Base-by-base conservation (phyloP, 2,797 vertebrate species). In the Sebastes aleutianus region DNA sequence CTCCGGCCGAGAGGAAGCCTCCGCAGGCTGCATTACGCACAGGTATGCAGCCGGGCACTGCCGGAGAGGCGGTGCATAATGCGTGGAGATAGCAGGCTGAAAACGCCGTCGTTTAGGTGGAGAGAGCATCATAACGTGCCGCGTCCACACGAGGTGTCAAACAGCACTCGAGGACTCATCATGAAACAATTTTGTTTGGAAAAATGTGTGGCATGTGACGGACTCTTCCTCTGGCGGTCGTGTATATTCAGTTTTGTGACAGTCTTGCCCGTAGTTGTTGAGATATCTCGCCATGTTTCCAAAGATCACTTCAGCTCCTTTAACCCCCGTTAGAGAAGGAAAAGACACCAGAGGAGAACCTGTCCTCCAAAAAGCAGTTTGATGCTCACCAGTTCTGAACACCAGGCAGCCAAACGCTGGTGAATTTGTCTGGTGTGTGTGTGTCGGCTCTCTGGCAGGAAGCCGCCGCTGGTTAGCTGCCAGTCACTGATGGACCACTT, bases 81-180 rank as follows among this genome's bases (percentile, higher is more conserved):
- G 24, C 13, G 13, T 16, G 43, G 3, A 47, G 43, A 47, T 18
- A 18, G 43, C 6, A 1, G 43, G 43, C 43, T 47, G 1, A 47
- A 7, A 43, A 47, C 6, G 0, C 6, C 16, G 16, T 16, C 0
- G 43, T 47, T 47, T 18, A 47, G 1, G 1, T 3, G 43, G 43
- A 47, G 43, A 47, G 43, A 47, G 43, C 43, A 16, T 47, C 39
- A 8, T 47, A 47, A 47, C 43, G 3, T 47, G 43, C 0, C 0
- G 43, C 1, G 39, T 43, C 39, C 39, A 16, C 39, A 43, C 39
- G 5, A 6, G 0, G 39, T 43, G 39, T 43, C 0, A 43, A 43
- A 43, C 39, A 6, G 39, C 39, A 16, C 39, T 43, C 39, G 39
- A 0, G 14, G 5, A 43, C 0, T 43, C 39, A 43, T 14, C 39